These are phyloP conservation scores for Pristionchus maxplancki DNA, from an alignment of 2,888 invertebrate species.

Conservation along the genomic window DNA sequence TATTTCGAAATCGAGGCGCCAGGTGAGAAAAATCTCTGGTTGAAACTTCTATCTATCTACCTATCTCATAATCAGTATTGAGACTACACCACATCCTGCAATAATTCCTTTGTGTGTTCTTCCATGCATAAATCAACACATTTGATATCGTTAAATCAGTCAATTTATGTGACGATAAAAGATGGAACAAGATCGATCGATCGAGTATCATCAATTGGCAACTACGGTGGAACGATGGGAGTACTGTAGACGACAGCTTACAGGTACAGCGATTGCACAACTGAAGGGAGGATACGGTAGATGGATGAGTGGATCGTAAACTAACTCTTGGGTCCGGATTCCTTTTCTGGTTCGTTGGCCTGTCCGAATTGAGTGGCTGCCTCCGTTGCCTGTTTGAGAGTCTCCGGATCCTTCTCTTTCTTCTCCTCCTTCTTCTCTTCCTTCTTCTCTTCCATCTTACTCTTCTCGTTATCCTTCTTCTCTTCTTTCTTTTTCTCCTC, in stretches of 20 bases:
- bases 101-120: no score
- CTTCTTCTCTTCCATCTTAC: background rate
- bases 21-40: no score
- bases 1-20: no score
- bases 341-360: constrained; percentile 3
- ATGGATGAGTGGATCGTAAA: background rate
- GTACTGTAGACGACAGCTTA: constrained; percentile 2
- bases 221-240: background rate
- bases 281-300: background rate
- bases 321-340: background rate
- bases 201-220: constrained; percentile 1
- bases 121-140: background rate
- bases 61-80: no score
- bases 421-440: constrained; percentile 5
- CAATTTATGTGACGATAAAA: constrained; percentile 33
- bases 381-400: background rate
- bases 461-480: background rate
- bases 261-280: background rate
- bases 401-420: background rate
- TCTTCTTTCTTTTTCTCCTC: background rate
- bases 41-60: no score
- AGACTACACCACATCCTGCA: no score
- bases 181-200: background rate
- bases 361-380: constrained; percentile 18
- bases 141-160: background rate